These are phyloP conservation scores for Eledona agricola DNA, from an alignment of 2,888 invertebrate genomes.

Conservation along the genomic window DNA sequence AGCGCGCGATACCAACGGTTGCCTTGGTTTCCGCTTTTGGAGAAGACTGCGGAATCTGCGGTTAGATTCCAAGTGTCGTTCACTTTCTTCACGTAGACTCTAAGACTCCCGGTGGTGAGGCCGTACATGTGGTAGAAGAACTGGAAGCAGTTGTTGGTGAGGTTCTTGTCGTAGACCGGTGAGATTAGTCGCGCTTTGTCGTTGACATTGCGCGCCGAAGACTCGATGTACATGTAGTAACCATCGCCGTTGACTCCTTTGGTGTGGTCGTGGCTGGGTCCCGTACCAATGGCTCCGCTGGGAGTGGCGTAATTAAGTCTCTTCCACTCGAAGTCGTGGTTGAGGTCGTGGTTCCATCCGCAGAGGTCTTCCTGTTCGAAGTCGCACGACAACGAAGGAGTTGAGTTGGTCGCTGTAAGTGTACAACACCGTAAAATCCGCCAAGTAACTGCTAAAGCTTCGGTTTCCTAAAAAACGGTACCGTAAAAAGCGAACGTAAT, in stretches of 20 bases:
- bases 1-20: conserved; percentile 72
- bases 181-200: conserved; percentile 78
- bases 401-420: conserved; percentile 56
- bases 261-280: conserved; percentile 82
- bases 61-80: conserved; percentile 62
- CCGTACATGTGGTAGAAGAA: conserved; percentile 87
- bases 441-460: too few species aligned
- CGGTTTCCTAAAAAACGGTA: too few species aligned
- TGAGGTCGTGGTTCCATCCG: conserved; percentile 79
- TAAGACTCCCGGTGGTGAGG: conserved; percentile 66
- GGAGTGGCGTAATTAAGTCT: conserved; percentile 72
- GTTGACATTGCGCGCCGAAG: conserved; percentile 69
- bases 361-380: conserved; percentile 75
- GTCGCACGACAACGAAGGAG: conserved; percentile 67
- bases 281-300: conserved; percentile 72
- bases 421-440: too few species aligned
- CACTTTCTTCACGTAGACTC: conserved; percentile 64
- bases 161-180: conserved; percentile 68
- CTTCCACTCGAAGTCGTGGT: conserved; percentile 79
- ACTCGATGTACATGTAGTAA: conserved; percentile 85
- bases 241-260: conserved; percentile 69
- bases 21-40: conserved; percentile 73
- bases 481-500: too few species aligned
- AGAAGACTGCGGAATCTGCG: conserved; percentile 67
- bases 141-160: conserved; percentile 65